Conservation (phyloP, 2,113 vertebrate genomes). For the Ciconia boyciana region DNA sequence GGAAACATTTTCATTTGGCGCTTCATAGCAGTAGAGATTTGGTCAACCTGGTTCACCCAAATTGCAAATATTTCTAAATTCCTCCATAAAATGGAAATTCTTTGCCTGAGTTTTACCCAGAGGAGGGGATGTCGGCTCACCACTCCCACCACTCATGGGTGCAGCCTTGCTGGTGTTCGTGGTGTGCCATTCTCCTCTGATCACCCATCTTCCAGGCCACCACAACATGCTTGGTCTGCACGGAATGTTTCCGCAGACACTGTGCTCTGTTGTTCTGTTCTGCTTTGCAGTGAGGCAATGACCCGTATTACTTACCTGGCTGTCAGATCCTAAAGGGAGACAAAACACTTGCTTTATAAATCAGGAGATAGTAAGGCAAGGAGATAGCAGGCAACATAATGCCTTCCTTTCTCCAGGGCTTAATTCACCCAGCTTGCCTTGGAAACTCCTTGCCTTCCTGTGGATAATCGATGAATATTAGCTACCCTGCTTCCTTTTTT, state of each 20-base stretch:
- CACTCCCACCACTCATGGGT: not conserved
- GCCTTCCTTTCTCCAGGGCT: not conserved
- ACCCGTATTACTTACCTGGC: not conserved
- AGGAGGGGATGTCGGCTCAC: fast-evolving
- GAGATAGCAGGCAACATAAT: not conserved
- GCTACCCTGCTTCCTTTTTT: not conserved
- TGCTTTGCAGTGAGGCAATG: not conserved
- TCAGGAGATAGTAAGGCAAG: not conserved
- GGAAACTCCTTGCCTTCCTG: not conserved
- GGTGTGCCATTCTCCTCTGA: not conserved
- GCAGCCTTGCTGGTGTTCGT: not conserved
- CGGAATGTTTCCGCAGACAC: fast-evolving
- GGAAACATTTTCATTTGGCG: not conserved
- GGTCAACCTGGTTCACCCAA: not conserved
- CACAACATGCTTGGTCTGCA: not conserved
- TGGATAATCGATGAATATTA: not conserved
- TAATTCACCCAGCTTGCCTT: not conserved
- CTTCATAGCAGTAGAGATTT: not conserved
- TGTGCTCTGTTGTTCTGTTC: not conserved
- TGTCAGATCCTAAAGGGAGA: not conserved
- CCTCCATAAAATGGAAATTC: not conserved
- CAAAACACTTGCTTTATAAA: not conserved
- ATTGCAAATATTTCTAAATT: not conserved
- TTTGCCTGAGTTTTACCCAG: not conserved
- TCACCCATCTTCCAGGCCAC: not conserved